Evolutionary conservation across 2,888 invertebrate species (phyloP).

Genomic region (Pardosa pseudoannulata): DNA sequence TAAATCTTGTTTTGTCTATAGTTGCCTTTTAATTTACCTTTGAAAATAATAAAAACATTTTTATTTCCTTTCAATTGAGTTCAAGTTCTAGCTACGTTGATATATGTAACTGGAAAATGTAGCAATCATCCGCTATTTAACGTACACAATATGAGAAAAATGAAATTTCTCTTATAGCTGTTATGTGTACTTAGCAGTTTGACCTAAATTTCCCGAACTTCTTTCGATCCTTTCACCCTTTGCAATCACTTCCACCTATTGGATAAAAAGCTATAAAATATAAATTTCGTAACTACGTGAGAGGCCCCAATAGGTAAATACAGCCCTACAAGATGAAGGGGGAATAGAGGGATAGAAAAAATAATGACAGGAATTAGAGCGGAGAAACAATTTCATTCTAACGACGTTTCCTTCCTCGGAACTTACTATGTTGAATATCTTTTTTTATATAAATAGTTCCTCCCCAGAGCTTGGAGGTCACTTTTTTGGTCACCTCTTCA

Average conservation of each 20-base stretch:
- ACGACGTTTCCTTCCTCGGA: constrained; percentile 7
- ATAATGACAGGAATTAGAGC: constrained; percentile 49
- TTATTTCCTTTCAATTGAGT: too few species aligned
- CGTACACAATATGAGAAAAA: too few species aligned
- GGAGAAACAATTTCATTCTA: constrained; percentile 44
- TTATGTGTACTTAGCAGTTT: background rate
- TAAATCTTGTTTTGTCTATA: too few species aligned
- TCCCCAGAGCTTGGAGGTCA: constrained; percentile 32
- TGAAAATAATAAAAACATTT: too few species aligned
- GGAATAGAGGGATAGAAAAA: constrained; percentile 14
- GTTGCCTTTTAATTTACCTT: too few species aligned
- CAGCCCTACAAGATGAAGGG: background rate
- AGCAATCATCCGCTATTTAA: too few species aligned
- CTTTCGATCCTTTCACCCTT: background rate
- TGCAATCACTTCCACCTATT: background rate
- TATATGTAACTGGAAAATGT: too few species aligned
- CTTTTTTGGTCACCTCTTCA: constrained; percentile 21
- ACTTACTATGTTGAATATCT: constrained; percentile 14
- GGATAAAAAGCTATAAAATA: background rate
- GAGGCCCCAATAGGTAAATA: background rate
- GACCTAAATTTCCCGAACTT: background rate
- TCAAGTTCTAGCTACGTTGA: too few species aligned
- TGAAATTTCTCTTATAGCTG: too few species aligned
- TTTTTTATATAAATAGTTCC: background rate
- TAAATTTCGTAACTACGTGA: background rate